Evolutionary conservation across 2,888 invertebrate species (phyloP).

Genomic region (Zhengitettix transpicula): DNA sequence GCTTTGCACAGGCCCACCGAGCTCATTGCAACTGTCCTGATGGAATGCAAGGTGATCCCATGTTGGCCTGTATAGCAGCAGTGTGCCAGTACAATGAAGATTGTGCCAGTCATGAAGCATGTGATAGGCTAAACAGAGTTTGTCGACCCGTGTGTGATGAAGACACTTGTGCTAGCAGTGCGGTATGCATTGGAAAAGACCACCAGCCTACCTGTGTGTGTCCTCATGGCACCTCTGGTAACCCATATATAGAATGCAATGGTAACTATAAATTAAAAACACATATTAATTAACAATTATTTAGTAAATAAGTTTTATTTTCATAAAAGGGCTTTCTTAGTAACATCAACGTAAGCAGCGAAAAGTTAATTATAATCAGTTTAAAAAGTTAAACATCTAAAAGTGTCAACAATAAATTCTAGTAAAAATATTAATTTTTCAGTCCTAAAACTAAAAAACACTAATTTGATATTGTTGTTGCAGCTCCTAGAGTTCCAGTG

Average conservation of each 20-base stretch:
- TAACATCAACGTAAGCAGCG: too few relatives aligned
- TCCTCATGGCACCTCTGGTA: conserved; percentile 55
- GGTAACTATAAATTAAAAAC: conserved; percentile 24
- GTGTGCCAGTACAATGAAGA: conserved; percentile 80
- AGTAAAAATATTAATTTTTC: too few relatives aligned
- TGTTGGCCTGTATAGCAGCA: conserved; percentile 62
- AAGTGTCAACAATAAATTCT: too few relatives aligned
- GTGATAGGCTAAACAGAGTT: conserved; percentile 65
- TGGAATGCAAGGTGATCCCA: conserved; percentile 73
- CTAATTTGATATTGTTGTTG: not conserved
- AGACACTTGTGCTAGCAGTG: conserved; percentile 62
- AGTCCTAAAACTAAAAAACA: too few relatives aligned
- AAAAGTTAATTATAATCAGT: too few relatives aligned
- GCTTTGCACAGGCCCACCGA: conserved; percentile 55
- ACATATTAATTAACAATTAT: too few relatives aligned
- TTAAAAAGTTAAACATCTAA: too few relatives aligned
- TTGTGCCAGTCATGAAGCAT: conserved; percentile 68
- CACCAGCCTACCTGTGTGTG: conserved; percentile 70
- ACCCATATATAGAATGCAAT: conserved; percentile 55
- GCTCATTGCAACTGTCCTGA: conserved; percentile 69
- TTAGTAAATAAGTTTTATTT: too few relatives aligned
- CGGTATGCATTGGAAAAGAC: conserved; percentile 53
- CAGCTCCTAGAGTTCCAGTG: conserved; percentile 17
- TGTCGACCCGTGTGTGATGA: conserved; percentile 69
- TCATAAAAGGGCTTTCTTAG: too few relatives aligned